Base-by-base conservation (phyloP, 2,113 vertebrate species). In the Tursiops truncatus region DNA sequence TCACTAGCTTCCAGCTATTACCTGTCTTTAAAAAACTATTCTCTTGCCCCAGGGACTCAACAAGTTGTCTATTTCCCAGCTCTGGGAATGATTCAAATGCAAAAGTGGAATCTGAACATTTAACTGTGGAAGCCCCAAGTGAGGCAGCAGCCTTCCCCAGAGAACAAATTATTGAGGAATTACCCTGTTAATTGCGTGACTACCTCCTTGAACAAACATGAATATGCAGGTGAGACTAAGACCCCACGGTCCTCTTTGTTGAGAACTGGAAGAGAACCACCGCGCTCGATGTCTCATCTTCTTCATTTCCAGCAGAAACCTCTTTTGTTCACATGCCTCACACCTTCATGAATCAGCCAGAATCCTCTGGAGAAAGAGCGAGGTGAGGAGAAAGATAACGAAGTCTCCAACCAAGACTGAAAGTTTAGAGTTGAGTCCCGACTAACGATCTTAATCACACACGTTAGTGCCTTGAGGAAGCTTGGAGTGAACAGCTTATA, bases 401-500 rank as follows among this genome's bases (percentile, higher is more conserved):
- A 96, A 96, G 56, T 84, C 96, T 87, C 26, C 10, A 68, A 92
- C 5, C 93, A 89, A 96, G 95, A 76, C 11, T 83, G 50, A 85
- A 67, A 62, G 97, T 96, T 98, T 98, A 98, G 93, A 89, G 91
- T 87, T 94, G 92, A 98, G 97, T 98, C 93, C 97, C 97, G 18
- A 3, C 23, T 23, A 83, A 50, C 28, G 89, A 91, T 97, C 96
- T 95, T 26, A 95, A 91, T 91, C 38, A 98, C 96, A 93, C 92
- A 98, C 97, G 93, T 98, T 71, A 83, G 96, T 95, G 79, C 93
- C 96, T 97, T 73, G 14, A 82, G 4, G 88, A 96, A 85, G 62
- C 68, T 44, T 33, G 17, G 84, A 3, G 90, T 97, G 89, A 98
- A 97, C 97, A 97, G 97, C 97, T 98, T 98, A 98, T 96, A 97